These are phyloP conservation scores for Gorsachius magnificus DNA, from an alignment of 2,797 vertebrate genomes.

Conservation along the genomic window DNA sequence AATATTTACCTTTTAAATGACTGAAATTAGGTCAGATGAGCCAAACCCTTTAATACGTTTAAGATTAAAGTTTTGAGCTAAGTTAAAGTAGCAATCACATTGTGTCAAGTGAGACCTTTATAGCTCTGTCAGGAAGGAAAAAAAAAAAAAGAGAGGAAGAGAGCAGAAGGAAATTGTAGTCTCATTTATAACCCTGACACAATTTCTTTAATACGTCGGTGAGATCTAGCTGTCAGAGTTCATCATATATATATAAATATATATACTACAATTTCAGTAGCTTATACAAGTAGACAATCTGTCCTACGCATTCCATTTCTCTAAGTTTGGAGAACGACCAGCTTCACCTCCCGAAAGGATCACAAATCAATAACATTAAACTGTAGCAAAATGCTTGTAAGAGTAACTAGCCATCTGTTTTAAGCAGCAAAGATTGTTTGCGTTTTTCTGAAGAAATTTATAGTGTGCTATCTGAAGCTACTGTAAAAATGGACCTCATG, in stretches of 20 bases:
- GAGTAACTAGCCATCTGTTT: background rate
- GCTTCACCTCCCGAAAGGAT: background rate
- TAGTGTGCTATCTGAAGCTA: background rate
- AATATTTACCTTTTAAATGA: background rate
- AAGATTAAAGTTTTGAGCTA: background rate
- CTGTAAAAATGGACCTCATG: background rate
- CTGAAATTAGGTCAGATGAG: background rate
- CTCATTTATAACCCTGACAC: background rate
- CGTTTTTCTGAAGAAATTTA: background rate
- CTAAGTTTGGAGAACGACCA: background rate
- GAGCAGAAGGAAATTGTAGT: background rate
- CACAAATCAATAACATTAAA: background rate
- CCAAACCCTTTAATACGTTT: background rate
- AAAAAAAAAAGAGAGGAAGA: background rate
- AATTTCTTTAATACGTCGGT: background rate
- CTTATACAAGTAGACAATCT: background rate
- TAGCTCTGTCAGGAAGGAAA: background rate
- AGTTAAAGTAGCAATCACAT: background rate
- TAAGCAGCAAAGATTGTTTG: background rate
- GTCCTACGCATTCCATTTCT: background rate
- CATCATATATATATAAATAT: background rate
- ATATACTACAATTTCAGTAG: background rate
- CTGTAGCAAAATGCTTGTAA: background rate
- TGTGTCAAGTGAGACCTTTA: background rate
- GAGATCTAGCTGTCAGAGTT: background rate